phyloP scores from a whole-genome alignment of 30 jellyfish, hydroid and myxozoan genomes.

The Aurelia aurita complex sp. Pacific region DNA sequence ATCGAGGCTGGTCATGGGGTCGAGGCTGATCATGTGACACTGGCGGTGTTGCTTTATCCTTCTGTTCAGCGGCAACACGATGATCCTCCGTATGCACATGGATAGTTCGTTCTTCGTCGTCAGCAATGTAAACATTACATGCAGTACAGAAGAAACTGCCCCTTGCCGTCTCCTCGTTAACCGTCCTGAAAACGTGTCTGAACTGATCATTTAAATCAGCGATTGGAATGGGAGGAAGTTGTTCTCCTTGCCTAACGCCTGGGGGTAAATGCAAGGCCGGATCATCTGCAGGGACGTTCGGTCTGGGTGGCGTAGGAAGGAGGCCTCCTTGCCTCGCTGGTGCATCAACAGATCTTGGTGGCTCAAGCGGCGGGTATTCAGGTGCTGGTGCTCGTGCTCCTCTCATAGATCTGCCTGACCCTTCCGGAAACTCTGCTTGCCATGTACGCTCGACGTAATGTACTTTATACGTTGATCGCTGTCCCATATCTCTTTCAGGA shows the following conservation, averaged over 20 bases:
- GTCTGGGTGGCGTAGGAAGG: not conserved
- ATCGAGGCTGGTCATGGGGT: not conserved
- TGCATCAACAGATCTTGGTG: conserved; percentile 3
- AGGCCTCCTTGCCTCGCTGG: not conserved
- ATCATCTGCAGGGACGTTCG: no score
- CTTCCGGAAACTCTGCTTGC: conserved; percentile 14
- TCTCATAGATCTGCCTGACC: not conserved
- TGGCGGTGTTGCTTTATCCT: conserved; percentile 2
- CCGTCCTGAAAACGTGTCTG: conserved; percentile 12
- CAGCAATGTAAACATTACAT: conserved; percentile 11
- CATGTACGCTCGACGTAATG: not conserved
- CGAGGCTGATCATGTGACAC: not conserved
- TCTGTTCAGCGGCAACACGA: not conserved
- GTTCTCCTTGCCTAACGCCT: conserved; percentile 3
- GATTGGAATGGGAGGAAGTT: not conserved
- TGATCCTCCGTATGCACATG: conserved; percentile 61
- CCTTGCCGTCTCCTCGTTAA: conserved; percentile 2
- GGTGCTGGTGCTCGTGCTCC: not conserved
- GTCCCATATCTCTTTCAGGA: not conserved
- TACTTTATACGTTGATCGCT: not conserved
- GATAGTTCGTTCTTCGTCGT: conserved; percentile 27
- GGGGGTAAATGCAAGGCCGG: no score
- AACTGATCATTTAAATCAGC: not conserved
- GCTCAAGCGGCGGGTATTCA: not conserved
- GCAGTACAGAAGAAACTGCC: conserved; percentile 47